A percentile compares a stretch with the other conserved stretches of the same genome.
These are phyloP conservation scores for Helicolenus hilgendorfi DNA, from an alignment of 2,797 vertebrate species.

Conservation along the genomic window DNA sequence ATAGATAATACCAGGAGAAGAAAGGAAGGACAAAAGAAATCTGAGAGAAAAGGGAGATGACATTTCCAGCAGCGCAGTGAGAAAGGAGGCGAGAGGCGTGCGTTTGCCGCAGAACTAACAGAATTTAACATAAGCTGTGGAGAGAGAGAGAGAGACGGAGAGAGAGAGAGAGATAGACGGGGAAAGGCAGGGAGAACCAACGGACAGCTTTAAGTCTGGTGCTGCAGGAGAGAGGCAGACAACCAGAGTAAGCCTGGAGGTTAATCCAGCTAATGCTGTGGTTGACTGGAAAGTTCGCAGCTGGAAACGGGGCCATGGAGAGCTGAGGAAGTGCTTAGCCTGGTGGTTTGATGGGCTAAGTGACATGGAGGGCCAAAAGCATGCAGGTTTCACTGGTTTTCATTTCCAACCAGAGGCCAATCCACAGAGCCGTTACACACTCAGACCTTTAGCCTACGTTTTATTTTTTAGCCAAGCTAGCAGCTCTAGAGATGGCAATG, in stretches of 20 bases:
- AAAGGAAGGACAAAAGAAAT: slow-evolving; percentile 75
- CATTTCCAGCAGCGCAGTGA: slow-evolving; percentile 63
- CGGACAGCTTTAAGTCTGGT: slow-evolving; percentile 41
- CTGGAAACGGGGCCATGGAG: slow-evolving; percentile 38
- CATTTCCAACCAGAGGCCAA: slow-evolving; percentile 4
- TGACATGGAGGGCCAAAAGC: not conserved
- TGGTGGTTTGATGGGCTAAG: slow-evolving; percentile 32
- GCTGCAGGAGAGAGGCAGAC: slow-evolving; percentile 49
- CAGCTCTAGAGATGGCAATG: not conserved
- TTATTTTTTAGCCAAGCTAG: not conserved
- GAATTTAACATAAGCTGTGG: slow-evolving; percentile 54
- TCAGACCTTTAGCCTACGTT: not conserved
- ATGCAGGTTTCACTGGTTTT: slow-evolving; percentile 7
- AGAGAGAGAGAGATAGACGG: slow-evolving; percentile 13
- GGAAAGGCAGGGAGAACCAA: slow-evolving; percentile 18
- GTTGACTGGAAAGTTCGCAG: slow-evolving; percentile 53
- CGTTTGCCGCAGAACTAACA: slow-evolving; percentile 51
- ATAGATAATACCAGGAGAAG: slow-evolving; percentile 60
- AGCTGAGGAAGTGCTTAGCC: slow-evolving; percentile 51
- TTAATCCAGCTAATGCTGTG: slow-evolving; percentile 75
- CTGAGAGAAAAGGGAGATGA: slow-evolving; percentile 65
- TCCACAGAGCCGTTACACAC: slow-evolving; percentile 2
- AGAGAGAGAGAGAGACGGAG: not conserved
- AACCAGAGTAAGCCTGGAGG: slow-evolving; percentile 43
- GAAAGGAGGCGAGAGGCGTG: slow-evolving; percentile 10